Evolutionary conservation across 2,113 vertebrate genomes (phyloP), one percentile per base, ranked within the genome.

Genomic region (Mesocricetus auratus): DNA sequence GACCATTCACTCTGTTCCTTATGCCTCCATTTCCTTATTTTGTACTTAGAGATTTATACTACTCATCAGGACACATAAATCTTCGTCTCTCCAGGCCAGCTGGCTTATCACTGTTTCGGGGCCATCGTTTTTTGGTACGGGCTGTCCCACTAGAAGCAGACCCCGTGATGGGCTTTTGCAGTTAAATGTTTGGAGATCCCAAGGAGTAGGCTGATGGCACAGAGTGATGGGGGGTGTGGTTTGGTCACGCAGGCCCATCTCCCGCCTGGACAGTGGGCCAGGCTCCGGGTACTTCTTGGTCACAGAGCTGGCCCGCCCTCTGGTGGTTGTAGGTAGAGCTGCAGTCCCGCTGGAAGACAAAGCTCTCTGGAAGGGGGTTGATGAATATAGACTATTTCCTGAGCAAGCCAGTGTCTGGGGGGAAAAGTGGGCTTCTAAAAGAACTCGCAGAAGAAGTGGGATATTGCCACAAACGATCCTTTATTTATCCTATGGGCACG

Each of bases 221-320:
- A 42, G 56, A 12, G 42, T 22, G 17, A 31, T 0, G 5, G 24
- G 21, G 26, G 4, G 60, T 47, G 45, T 16, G 81, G 53, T 47
- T 1, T 19, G 31, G 17, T 9, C 64, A 8, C 45, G 81, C 7
- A 29, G 53, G 42, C 74, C 85, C 50, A 19, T 36, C 60, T 78
- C 78, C 13, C 13, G 78, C 73, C 71, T 21, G 75, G 69, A 60
- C 58, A 13, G 53, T 53, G 31, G 66, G 74, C 45, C 1, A 17
- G 53, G 19, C 71, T 75, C 50, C 19, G 82, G 90, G 31, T 42
- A 6, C 64, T 13, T 24, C 79, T 75, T 29, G 89, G 91, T 39
- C 45, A 26, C 79, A 81, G 94, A 33, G 75, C 79, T 87, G 94
- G 75, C 78, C 42, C 10, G 92, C 97, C 97, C 97, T 97, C 97